Evolutionary conservation across 2,113 vertebrate species (phyloP), one percentile per base, ranked within the genome.

Genomic region (Oenanthe melanoleuca): DNA sequence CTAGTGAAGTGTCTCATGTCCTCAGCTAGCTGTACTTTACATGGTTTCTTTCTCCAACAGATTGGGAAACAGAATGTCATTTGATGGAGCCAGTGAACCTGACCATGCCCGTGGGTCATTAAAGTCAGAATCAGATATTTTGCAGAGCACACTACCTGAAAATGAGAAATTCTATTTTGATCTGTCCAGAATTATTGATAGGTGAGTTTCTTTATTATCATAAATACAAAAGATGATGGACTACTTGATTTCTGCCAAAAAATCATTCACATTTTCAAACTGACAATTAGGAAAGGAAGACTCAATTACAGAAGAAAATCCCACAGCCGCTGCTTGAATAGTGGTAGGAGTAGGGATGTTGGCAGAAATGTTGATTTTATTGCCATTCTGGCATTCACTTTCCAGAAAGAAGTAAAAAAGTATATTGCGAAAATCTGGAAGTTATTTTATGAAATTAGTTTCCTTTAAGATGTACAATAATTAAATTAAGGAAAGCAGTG

Each of bases 141-240:
- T 98, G 74, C 97, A 98, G 91, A 98, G 96, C 67, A 89, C 94
- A 4, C 59, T 98, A 79, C 96, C 97, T 81, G 98, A 98, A 89
- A 98, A 97, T 70, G 98, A 98, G 81, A 97, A 98, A 71, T 97
- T 98, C 83, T 98, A 98, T 95, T 97, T 98, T 89, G 98, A 98
- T 77, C 96, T 97, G n/a, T 97, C 98, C 65, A 97, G 97, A 95
- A 95, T 97, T 88, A 94, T 98, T 38, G 97, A 98, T 78, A 98
- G 98, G 98, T 98, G 94, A 95, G 96, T 93, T 91, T 67, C 42
- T 83, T 94, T 90, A 69, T 74, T 90, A 38, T 65, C 47, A 16
- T 81, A 95, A 95, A 47, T 86, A 24, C 18, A 42, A 81, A 37
- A 44, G 34, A 14, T 34, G 23, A 37, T 33, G 37, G 11, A 11